A percentile compares a stretch with the other conserved stretches of the same genome.
These are phyloP conservation scores for Forbesichthys agassizii DNA, from an alignment of 2,113 vertebrate genomes.

Conservation along the genomic window DNA sequence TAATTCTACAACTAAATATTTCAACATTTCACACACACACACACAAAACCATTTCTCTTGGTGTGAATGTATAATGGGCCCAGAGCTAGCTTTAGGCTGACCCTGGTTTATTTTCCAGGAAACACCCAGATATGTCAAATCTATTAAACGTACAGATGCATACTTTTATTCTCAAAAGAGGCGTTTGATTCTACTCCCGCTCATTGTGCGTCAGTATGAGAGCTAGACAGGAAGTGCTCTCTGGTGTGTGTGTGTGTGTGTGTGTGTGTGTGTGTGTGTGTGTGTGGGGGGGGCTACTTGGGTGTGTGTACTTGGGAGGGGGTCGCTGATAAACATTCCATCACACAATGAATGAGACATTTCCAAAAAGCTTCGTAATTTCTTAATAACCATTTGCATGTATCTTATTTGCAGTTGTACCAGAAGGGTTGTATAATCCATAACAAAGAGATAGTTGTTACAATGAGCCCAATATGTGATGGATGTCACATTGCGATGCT, in stretches of 20 bases:
- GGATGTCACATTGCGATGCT: constrained; percentile 75
- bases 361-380: constrained; percentile 5
- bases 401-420: constrained; percentile 32
- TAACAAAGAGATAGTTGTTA: constrained; percentile 46
- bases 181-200: background rate
- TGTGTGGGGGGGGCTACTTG: background rate
- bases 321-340: constrained; percentile 48
- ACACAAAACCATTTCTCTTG: too few species aligned
- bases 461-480: constrained; percentile 61
- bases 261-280: constrained; percentile 2
- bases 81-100: constrained; percentile 5
- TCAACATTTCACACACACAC: background rate
- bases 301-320: background rate
- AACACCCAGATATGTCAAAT: constrained; percentile 49
- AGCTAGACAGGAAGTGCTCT: too few species aligned
- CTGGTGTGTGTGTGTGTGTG: background rate
- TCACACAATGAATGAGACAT: constrained; percentile 31
- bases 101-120: constrained; percentile 40
- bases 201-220: background rate
- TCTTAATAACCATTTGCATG: constrained; percentile 1
- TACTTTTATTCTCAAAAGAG: constrained; percentile 2
- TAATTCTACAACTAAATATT: too few species aligned
- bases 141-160: constrained; percentile 32
- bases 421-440: constrained; percentile 39
- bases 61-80: background rate